Evolutionary conservation across 1,140 invertebrate genomes (phyloP), one percentile per base, ranked within the genome.

Genomic region (Aleiodes sp.): DNA sequence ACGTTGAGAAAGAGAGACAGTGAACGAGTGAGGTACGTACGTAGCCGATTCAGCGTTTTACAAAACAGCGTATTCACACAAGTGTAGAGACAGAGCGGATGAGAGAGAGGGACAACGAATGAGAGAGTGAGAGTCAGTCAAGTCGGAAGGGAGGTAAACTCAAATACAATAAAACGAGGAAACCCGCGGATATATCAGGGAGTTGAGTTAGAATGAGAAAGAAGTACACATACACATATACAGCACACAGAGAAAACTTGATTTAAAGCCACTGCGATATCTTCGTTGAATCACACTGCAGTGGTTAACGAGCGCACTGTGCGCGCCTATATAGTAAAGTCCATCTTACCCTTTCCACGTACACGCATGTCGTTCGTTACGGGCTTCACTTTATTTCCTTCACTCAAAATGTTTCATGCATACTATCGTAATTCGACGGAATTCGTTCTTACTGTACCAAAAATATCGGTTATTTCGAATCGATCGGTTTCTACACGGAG

Each of bases 251-350:
- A 76, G 73, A 75, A 76, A 78, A 80, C 78, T 82, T 84, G 82
- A 83, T 84, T 84, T 84, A 84, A 82, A 77, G 81, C 78, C 81
- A 73, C 59, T 59, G 77, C 79, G 80, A 82, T 84, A 84, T 84
- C 82, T 82, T 75, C 31, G 76, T 72, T 66, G 81, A 81, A 84
- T 84, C 82, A 77, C 81, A 76, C 78, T 77, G 76, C 74, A 62
- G 37, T 37, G 73, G 79, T 82, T 84, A 82, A 84, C 81, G 81
- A 82, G 81, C 80, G 77, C 78, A 16, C 41, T 46, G 12, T 52
- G 46, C 26, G 46, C 46, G 26, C 21, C 19, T 52, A 52, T 52
- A 77, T 73, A 71, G 74, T n/a, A 29, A 28, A 37, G 10, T 16
- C 65, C 33, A 31, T 46, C 57, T 61, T 37, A 29, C 57, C 57